Conservation (phyloP, 2,888 invertebrate species). For the Amphipoea oculea region DNA sequence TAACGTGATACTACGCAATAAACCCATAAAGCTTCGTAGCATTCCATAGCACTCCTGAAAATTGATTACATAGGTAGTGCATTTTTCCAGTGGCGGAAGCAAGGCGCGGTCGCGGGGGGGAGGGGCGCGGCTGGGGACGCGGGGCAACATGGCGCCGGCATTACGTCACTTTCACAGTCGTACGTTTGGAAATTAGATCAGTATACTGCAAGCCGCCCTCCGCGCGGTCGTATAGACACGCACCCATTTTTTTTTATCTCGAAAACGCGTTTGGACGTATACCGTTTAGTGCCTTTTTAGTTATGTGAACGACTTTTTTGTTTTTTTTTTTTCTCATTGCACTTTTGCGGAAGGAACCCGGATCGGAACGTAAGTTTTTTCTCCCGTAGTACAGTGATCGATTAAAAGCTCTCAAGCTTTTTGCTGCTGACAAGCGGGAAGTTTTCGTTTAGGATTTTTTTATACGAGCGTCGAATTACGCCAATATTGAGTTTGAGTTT, state of each 20-base stretch:
- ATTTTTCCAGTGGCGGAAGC: slow-evolving; percentile 82
- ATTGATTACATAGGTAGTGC: slow-evolving; percentile 84
- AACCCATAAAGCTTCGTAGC: slow-evolving; percentile 70
- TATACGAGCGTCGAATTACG: slow-evolving; percentile 70
- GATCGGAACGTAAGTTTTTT: slow-evolving; percentile 80
- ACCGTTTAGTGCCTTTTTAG: slow-evolving; percentile 72
- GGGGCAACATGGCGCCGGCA: slow-evolving; percentile 85
- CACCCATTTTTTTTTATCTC: slow-evolving; percentile 61
- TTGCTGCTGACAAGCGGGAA: slow-evolving; percentile 72
- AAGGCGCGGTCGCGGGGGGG: slow-evolving; percentile 78
- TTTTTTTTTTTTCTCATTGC: slow-evolving; percentile 69
- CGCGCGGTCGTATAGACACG: slow-evolving; percentile 69
- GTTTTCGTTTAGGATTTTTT: slow-evolving; percentile 72
- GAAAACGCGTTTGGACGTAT: slow-evolving; percentile 72
- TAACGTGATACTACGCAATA: slow-evolving; percentile 71
- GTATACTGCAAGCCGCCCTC: slow-evolving; percentile 81
- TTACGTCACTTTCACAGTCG: slow-evolving; percentile 89
- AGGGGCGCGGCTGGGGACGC: slow-evolving; percentile 73
- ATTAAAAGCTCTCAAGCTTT: slow-evolving; percentile 78
- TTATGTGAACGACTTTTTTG: slow-evolving; percentile 76
- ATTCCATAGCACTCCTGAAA: slow-evolving; percentile 81
- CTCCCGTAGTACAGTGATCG: slow-evolving; percentile 70
- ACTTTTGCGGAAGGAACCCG: slow-evolving; percentile 71
- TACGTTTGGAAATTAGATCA: slow-evolving; percentile 88
- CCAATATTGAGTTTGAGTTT: slow-evolving; percentile 62